Evolutionary conservation across 2,888 invertebrate genomes (phyloP), one percentile per base, ranked within the genome.

Genomic region (Branchipolynoe longqiensis): DNA sequence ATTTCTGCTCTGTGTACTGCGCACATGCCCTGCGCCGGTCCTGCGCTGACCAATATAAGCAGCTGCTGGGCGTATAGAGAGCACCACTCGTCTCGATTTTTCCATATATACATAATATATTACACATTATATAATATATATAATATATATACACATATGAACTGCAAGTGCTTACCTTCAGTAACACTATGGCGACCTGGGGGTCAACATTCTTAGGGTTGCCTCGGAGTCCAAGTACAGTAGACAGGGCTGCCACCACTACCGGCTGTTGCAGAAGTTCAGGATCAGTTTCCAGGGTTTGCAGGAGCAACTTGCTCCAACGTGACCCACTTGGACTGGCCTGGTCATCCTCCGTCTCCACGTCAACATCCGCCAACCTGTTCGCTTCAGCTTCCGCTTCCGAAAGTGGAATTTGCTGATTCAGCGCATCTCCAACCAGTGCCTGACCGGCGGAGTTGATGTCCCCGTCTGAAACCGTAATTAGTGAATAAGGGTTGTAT

Each of bases 131-230:
- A n/a, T n/a, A n/a, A n/a, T n/a, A n/a, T n/a, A n/a, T n/a, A n/a
- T n/a, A n/a, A n/a, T n/a, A n/a, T n/a, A n/a, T n/a, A n/a, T n/a
- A n/a, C n/a, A n/a, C n/a, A n/a, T n/a, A n/a, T n/a, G n/a, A n/a
- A n/a, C n/a, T n/a, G n/a, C n/a, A n/a, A n/a, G n/a, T n/a, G 8
- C 73, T 48, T 48, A 88, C 88, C 86, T 85, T 87, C 31, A 88
- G 74, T 25, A 88, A 86, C 31, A 86, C 88, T 12, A 83, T 59
- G 12, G 87, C 69, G 40, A 85, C 78, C 33, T 59, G 28, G 22
- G 86, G 85, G 33, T 86, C 85, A 1, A 81, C 6, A 3, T 33
- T n/a, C 2, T 18, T 31, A 2, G 58, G 59, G 8, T 36, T 36
- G n/a, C 62, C 38, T 1, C 25, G 4, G 25, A 62, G n/a, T 14